Evolutionary conservation across 2,113 vertebrate species (phyloP).

Genomic region (Tympanuchus pallidicinctus): DNA sequence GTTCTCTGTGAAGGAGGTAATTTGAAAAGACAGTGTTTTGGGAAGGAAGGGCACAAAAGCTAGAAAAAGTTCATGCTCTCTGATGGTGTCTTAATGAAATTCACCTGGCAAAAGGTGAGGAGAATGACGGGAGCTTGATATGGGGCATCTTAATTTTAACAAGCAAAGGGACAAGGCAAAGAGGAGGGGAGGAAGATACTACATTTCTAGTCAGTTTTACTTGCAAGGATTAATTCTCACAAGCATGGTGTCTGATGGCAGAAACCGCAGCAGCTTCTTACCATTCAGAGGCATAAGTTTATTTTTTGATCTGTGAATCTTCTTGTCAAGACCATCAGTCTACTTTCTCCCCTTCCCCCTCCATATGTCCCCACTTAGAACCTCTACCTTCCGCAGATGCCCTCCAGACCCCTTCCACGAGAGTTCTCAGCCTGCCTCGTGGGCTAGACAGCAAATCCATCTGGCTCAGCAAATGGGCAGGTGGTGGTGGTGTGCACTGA

Average conservation of each 20-base stretch:
- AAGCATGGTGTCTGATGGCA: not conserved
- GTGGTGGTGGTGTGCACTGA: not conserved
- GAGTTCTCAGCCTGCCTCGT: not conserved
- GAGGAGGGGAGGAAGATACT: not conserved
- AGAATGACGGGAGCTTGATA: not conserved
- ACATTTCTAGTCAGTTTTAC: not conserved
- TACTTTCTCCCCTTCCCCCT: not conserved
- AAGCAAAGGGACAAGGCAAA: not conserved
- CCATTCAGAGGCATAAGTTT: not conserved
- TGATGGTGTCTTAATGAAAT: not conserved
- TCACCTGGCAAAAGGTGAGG: not conserved
- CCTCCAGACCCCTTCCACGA: not conserved
- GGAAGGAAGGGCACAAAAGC: not conserved
- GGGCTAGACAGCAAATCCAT: not conserved
- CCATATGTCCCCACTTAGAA: not conserved
- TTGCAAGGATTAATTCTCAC: not conserved
- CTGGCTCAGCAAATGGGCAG: accelerated
- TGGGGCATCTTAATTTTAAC: not conserved
- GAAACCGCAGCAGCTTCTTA: not conserved
- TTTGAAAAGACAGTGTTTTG: not conserved
- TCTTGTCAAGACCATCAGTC: not conserved
- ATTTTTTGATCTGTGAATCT: not conserved
- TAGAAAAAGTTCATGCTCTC: not conserved
- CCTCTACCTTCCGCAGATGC: not conserved
- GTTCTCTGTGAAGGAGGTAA: not conserved